Conservation (phyloP, 1,140 invertebrate species). For the Medauroidea extradentata region DNA sequence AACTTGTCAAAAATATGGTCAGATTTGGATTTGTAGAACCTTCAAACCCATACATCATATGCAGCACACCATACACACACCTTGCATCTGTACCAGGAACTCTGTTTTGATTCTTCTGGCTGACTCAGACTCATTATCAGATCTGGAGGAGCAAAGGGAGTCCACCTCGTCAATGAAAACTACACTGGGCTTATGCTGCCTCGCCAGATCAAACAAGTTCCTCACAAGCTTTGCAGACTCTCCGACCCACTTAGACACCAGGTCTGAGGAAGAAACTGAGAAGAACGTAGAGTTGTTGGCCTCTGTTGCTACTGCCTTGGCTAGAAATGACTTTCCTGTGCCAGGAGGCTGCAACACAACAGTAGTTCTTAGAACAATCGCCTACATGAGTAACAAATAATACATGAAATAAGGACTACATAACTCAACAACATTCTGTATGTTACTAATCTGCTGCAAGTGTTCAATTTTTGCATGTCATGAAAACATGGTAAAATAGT, state of each 20-base stretch:
- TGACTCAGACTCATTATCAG: constrained; percentile 65
- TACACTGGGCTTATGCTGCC: constrained; percentile 60
- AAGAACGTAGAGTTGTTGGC: constrained; percentile 99
- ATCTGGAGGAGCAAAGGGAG: constrained; percentile 59
- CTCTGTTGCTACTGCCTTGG: constrained; percentile 98
- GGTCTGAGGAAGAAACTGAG: constrained; percentile 95
- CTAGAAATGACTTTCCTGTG: constrained; percentile 98
- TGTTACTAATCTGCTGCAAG: no score
- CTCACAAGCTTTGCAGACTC: constrained; percentile 68
- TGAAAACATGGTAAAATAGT: no score
- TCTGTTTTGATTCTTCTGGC: constrained; percentile 67
- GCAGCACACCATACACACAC: no score
- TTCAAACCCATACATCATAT: no score
- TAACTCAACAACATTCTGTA: no score
- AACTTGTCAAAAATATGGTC: no score
- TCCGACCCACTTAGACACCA: constrained; percentile 87
- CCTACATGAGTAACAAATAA: no score
- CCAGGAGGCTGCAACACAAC: constrained; percentile 90
- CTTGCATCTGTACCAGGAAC: constrained; percentile 67
- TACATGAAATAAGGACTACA: no score
- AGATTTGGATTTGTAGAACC: no score
- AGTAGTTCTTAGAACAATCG: no score
- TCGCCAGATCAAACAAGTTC: constrained; percentile 59
- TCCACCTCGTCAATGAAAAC: constrained; percentile 72
- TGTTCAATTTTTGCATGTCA: no score